Conservation (phyloP, 2,888 invertebrate genomes). For the Matsumyia berberina region DNA sequence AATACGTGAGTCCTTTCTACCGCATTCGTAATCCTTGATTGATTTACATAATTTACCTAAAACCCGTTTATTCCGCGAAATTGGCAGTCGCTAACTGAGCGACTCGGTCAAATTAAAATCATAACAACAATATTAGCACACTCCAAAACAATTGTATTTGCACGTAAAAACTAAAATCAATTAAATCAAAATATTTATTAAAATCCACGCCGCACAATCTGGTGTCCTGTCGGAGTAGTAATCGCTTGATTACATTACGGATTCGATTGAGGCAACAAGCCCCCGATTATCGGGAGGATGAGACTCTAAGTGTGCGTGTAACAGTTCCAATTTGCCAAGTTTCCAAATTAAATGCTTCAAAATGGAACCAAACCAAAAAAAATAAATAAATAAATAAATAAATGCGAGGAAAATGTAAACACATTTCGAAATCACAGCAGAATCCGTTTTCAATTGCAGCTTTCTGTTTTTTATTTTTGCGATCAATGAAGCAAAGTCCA, state of each 20-base stretch:
- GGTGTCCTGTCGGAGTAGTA: slow-evolving; percentile 47
- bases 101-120: slow-evolving; percentile 39
- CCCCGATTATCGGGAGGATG: neutral
- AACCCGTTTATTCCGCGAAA: slow-evolving; percentile 58
- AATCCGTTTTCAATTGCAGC: slow-evolving; percentile 53
- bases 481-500: slow-evolving; percentile 55
- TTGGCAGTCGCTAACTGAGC: slow-evolving; percentile 56
- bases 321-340: slow-evolving; percentile 30
- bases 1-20: neutral
- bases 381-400: too few relatives aligned
- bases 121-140: slow-evolving; percentile 21
- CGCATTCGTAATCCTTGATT: slow-evolving; percentile 50
- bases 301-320: slow-evolving; percentile 38
- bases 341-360: slow-evolving; percentile 43
- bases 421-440: slow-evolving; percentile 52
- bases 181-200: slow-evolving; percentile 69
- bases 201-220: slow-evolving; percentile 48
- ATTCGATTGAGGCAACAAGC: slow-evolving; percentile 9
- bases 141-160: slow-evolving; percentile 6
- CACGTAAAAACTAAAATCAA: slow-evolving; percentile 53
- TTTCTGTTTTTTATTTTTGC: slow-evolving; percentile 18
- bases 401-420: slow-evolving; percentile 18
- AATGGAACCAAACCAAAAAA: slow-evolving; percentile 8
- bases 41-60: slow-evolving; percentile 66
- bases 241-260: slow-evolving; percentile 68